Base-by-base conservation (phyloP, 2,888 invertebrate species). In the Drosophila melanocephala region DNA sequence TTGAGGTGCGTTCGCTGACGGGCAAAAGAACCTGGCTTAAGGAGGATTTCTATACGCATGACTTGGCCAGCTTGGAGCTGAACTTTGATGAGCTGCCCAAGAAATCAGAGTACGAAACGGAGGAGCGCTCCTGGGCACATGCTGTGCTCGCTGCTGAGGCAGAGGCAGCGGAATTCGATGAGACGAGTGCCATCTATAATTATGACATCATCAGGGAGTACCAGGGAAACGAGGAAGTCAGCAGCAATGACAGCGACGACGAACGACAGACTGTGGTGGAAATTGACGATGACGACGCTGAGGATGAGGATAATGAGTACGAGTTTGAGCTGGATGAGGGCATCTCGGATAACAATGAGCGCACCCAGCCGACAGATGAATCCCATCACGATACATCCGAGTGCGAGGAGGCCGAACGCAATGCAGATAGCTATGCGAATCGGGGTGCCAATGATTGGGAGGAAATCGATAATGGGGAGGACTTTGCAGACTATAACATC, bases 381-480 rank as follows among this genome's bases (percentile, higher is more conserved):
- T 93, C 93, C 0, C 93, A 93, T 66, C 93, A 93, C 44, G 93
- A 93, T 33, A 92, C 91, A 1, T 93, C 93, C 2, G 93, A 93
- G 73, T 92, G 93, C 50, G 93, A 93, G 67, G 93, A 93, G 73
- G 93, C 92, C 3, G 93, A 93, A 50, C 84, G 92, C 3, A 92
- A 93, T 70, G 87, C 89, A 9, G 93, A 93, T 83, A 87, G 88
- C 5, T 93, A 92, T 77, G 92, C 91, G 1, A 90, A 83, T 51
- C 85, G 90, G 0, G 85, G 81, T n/a, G 92, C 91, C 5, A 83
- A 91, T 56, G 93, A 93, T 60, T 93, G 93, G 93, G 89, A 88
- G 42, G 89, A 91, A 35, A 78, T 84, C 0, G 87, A 83, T 1
- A 79, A 86, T 58, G 73, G 72, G 4, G 83, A 84, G 1, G 80